Percentiles rank a stretch among this genome's conserved stretches.
These are phyloP conservation scores for Orthonevra nobilis DNA, from an alignment of 2,888 invertebrate genomes.

Conservation along the genomic window DNA sequence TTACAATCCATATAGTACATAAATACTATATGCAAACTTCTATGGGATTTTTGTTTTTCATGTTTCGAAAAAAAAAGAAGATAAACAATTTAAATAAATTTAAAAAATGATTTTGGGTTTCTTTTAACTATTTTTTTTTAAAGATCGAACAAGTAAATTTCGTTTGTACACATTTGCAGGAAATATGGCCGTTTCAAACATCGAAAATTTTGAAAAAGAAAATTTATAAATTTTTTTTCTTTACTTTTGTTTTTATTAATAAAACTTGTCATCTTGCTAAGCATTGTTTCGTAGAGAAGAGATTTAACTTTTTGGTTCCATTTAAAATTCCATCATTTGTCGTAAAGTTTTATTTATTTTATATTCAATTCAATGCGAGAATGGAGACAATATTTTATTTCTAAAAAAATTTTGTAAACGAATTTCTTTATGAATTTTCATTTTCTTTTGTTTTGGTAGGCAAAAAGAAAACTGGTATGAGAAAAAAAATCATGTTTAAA, in stretches of 20 bases:
- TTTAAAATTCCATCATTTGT: constrained; percentile 33
- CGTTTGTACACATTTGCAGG: constrained; percentile 13
- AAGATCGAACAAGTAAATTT: constrained; percentile 21
- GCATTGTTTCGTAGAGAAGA: constrained; percentile 29
- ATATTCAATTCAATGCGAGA: neutral
- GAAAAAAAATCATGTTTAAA: constrained; percentile 30
- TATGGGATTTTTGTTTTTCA: constrained; percentile 65
- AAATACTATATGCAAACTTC: constrained; percentile 41
- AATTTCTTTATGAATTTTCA: too few relatives aligned
- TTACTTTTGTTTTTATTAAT: constrained; percentile 5
- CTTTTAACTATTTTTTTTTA: constrained; percentile 53
- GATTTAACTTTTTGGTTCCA: constrained; percentile 47
- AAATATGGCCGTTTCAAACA: constrained; percentile 33
- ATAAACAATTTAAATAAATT: constrained; percentile 61
- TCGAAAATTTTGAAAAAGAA: neutral
- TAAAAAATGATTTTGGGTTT: constrained; percentile 60
- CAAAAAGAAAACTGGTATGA: too few relatives aligned
- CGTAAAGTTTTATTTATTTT: constrained; percentile 12
- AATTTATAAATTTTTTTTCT: neutral
- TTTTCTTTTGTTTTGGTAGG: neutral
- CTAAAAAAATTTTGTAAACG: too few relatives aligned
- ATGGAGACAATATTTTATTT: too few relatives aligned
- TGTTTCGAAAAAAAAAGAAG: constrained; percentile 61
- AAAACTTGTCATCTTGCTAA: neutral
- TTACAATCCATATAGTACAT: constrained; percentile 45